phyloP scores from a whole-genome alignment of 2,113 vertebrate genomes.

The Brachionichthys hirsutus region DNA sequence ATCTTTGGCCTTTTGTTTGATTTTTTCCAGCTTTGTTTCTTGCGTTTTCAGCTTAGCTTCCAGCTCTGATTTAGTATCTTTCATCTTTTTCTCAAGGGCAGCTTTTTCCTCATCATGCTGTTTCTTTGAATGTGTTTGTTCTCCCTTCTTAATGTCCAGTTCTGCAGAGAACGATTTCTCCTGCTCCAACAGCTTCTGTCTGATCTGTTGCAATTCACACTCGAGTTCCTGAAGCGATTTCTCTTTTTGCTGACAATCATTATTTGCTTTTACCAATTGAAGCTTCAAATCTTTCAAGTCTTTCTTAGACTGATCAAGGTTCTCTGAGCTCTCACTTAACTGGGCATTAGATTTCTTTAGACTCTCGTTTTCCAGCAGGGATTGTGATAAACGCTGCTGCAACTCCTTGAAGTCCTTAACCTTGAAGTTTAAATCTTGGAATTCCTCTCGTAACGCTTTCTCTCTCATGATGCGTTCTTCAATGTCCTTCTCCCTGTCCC shows the following conservation, averaged over 20 bases:
- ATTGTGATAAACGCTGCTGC: conserved; percentile 66
- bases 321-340: conserved; percentile 65
- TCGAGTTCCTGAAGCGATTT: conserved; percentile 71
- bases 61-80: conserved; percentile 77
- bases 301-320: conserved; percentile 72
- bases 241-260: conserved; percentile 74
- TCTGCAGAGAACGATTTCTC: conserved; percentile 75
- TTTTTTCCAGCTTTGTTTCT: conserved; percentile 86
- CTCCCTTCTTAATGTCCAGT: conserved; percentile 72
- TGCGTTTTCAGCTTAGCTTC: conserved; percentile 85
- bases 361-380: conserved; percentile 75
- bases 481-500: conserved; percentile 82
- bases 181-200: conserved; percentile 75
- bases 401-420: conserved; percentile 78
- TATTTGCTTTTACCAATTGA: conserved; percentile 75
- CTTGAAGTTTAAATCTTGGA: conserved; percentile 71
- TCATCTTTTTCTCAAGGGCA: conserved; percentile 76
- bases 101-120: conserved; percentile 79
- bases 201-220: conserved; percentile 73
- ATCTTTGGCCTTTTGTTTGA: conserved; percentile 87
- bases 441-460: conserved; percentile 72
- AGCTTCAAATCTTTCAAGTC: conserved; percentile 73
- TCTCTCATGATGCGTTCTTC: conserved; percentile 71
- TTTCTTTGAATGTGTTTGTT: conserved; percentile 71
- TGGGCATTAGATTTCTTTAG: conserved; percentile 68